Evolutionary conservation across 2,797 vertebrate species (phyloP).

Genomic region (Microcaecilia unicolor): DNA sequence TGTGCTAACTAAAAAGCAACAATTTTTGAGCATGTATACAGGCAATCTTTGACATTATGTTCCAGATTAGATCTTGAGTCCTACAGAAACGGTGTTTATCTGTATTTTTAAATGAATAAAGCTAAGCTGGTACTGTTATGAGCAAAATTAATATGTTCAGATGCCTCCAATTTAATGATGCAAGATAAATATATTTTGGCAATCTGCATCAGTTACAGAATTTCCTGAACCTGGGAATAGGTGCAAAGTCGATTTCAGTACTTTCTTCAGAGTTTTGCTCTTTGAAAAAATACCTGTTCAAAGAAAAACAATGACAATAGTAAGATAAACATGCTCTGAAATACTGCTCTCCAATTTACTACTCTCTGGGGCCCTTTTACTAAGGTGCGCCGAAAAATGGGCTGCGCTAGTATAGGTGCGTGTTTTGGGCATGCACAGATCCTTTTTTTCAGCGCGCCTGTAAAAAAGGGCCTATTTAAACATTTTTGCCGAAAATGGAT

Average conservation of each 20-base stretch:
- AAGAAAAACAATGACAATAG: background rate
- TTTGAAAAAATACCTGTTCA: constrained; percentile 87
- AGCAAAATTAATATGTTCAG: constrained; percentile 65
- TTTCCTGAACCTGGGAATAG: constrained; percentile 38
- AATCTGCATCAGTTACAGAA: constrained; percentile 51
- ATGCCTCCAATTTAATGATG: constrained; percentile 54
- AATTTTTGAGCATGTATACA: constrained; percentile 27
- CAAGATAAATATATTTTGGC: constrained; percentile 42
- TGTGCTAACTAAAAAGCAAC: constrained; percentile 34
- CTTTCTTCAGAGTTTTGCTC: constrained; percentile 75
- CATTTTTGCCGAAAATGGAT: too few species aligned
- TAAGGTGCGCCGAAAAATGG: too few species aligned
- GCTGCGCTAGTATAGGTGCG: too few species aligned
- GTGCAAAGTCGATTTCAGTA: constrained; percentile 43
- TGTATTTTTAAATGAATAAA: constrained; percentile 30
- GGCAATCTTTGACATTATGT: constrained; percentile 25
- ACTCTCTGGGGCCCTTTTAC: too few species aligned
- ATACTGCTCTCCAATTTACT: too few species aligned
- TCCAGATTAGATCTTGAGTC: constrained; percentile 34
- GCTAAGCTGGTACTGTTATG: constrained; percentile 51
- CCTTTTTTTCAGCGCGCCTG: too few species aligned
- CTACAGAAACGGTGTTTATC: constrained; percentile 25
- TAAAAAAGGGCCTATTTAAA: too few species aligned
- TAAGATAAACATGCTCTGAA: background rate
- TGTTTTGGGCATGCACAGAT: too few species aligned